Evolutionary conservation across 1,140 invertebrate genomes (phyloP).

Genomic region (Gryon sp.): DNA sequence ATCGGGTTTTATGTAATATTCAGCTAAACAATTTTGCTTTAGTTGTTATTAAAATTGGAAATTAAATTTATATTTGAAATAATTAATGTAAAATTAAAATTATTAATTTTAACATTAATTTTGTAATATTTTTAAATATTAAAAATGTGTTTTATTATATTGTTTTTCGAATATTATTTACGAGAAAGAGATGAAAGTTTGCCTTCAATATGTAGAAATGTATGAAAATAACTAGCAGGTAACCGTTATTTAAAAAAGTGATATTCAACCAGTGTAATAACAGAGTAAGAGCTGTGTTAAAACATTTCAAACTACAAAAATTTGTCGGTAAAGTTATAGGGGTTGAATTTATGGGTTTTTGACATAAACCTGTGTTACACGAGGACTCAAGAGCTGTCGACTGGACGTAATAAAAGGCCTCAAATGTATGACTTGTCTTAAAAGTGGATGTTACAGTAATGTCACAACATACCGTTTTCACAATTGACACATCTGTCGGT

Average conservation of each 20-base stretch:
- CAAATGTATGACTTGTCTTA: slow-evolving; percentile 13
- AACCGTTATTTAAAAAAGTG: no score
- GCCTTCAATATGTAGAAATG: no score
- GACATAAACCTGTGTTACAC: slow-evolving; percentile 35
- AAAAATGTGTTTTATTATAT: no score
- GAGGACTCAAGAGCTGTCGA: slow-evolving; percentile 5
- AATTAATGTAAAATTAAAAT: no score
- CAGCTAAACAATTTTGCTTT: no score
- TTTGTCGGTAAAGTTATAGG: slow-evolving; percentile 37
- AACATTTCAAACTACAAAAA: slow-evolving; percentile 43
- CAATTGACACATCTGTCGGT: slow-evolving; percentile 12
- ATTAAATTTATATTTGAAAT: no score
- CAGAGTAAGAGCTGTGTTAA: slow-evolving; percentile 65
- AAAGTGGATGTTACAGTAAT: slow-evolving; percentile 21
- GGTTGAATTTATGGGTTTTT: slow-evolving; percentile 38
- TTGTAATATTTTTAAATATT: no score
- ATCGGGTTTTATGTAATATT: slow-evolving; percentile 27
- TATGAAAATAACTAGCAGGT: no score
- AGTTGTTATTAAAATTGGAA: no score
- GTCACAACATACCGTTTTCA: slow-evolving; percentile 15
- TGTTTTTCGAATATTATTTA: no score
- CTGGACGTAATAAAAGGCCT: slow-evolving; percentile 28
- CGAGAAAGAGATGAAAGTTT: no score
- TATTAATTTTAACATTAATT: no score
- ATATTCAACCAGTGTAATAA: slow-evolving; percentile 65